Percentiles rank a stretch among this genome's conserved stretches.
phyloP scores from a whole-genome alignment of 2,888 invertebrate genomes.

The Drosophila paranaensis region DNA sequence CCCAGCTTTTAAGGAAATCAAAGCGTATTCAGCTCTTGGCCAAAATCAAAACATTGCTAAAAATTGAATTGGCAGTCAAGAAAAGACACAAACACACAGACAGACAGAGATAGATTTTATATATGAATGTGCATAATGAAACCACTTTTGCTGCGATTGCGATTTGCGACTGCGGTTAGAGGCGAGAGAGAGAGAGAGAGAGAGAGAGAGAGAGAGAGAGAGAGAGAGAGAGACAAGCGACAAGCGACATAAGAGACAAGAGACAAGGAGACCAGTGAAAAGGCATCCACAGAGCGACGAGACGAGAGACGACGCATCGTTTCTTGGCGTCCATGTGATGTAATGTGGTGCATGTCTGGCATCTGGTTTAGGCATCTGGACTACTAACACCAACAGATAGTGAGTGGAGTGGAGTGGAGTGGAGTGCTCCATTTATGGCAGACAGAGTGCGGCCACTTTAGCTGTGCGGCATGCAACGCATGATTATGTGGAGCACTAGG shows the following conservation, averaged over 20 bases:
- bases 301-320: conserved; percentile 59
- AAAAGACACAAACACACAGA: conserved; percentile 10
- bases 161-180: conserved; percentile 18
- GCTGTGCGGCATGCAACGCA: conserved; percentile 57
- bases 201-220: conserved; percentile 5
- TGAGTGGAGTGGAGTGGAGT: conserved; percentile 12
- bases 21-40: conserved; percentile 34
- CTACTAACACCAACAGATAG: conserved; percentile 34
- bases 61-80: conserved; percentile 39
- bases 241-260: conserved; percentile 16
- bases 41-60: conserved; percentile 33
- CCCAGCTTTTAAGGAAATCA: conserved; percentile 76
- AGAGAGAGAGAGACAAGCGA: conserved; percentile 17
- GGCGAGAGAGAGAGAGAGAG: conserved; percentile 10
- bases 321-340: conserved; percentile 65
- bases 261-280: conserved; percentile 21
- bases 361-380: conserved; percentile 62
- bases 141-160: conserved; percentile 57
- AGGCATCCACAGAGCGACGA: conserved; percentile 43
- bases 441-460: conserved; percentile 47
- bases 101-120: not conserved
- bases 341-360: conserved; percentile 60
- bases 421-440: conserved; percentile 75
- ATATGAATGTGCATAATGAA: conserved; percentile 49
- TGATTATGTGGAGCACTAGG: conserved; percentile 76